These are phyloP conservation scores for Gadus macrocephalus DNA, from an alignment of 2,113 vertebrate species.

Conservation along the genomic window DNA sequence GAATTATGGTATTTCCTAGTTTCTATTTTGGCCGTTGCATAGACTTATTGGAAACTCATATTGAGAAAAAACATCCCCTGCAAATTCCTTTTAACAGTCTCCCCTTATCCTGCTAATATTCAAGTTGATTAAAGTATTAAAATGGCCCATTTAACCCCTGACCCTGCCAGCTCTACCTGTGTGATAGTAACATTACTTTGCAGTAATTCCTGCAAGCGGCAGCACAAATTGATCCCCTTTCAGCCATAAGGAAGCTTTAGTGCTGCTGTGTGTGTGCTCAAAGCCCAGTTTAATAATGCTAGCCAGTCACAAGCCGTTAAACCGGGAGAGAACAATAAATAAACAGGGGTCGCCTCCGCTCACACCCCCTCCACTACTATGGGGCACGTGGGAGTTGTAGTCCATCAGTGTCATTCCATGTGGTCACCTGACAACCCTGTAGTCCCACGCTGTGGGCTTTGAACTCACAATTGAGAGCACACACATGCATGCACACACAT, in stretches of 20 bases:
- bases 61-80: constrained; percentile 25
- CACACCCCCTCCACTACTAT: background rate
- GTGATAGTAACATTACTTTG: constrained; percentile 64
- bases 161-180: constrained; percentile 52
- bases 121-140: constrained; percentile 75
- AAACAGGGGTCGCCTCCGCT: constrained; percentile 53
- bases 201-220: constrained; percentile 68
- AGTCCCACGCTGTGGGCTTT: no score
- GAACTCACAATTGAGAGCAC: no score
- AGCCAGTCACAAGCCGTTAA: constrained; percentile 70
- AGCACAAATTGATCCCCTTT: constrained; percentile 70
- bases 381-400: background rate
- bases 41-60: constrained; percentile 48
- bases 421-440: no score
- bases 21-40: constrained; percentile 4
- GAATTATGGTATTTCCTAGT: constrained; percentile 1
- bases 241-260: constrained; percentile 73
- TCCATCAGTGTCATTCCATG: background rate
- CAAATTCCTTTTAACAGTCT: constrained; percentile 28
- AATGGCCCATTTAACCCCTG: constrained; percentile 69
- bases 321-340: constrained; percentile 71
- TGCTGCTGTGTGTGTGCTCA: constrained; percentile 72
- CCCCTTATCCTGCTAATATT: constrained; percentile 55
- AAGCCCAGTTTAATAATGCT: constrained; percentile 82
- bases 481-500: no score